Evolutionary conservation across 2,888 invertebrate species (phyloP).

Genomic region (Oasisia sp.): DNA sequence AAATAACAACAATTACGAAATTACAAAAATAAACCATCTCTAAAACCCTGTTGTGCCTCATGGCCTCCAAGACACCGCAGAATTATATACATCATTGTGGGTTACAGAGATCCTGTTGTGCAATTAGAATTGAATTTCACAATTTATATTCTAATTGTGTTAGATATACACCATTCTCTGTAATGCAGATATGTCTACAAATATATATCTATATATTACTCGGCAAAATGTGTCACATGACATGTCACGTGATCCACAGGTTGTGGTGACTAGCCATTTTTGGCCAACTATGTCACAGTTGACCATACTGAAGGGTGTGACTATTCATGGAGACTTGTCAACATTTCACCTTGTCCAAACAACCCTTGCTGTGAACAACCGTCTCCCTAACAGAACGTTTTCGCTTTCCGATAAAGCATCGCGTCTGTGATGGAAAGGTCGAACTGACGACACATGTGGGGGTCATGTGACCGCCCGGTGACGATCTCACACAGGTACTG

Average conservation of each 20-base stretch:
- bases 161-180: neutral
- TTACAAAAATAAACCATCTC: neutral
- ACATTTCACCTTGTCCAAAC: neutral
- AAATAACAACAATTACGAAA: no score
- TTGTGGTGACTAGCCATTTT: neutral
- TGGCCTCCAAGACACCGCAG: neutral
- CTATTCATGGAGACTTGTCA: neutral
- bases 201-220: neutral
- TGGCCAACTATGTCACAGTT: neutral
- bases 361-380: neutral
- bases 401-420: neutral
- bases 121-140: neutral
- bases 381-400: neutral
- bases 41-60: neutral
- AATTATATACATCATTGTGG: neutral
- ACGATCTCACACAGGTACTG: constrained; percentile 33
- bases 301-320: neutral
- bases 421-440: neutral
- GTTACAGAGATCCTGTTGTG: neutral
- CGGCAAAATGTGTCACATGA: neutral
- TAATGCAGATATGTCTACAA: neutral
- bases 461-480: constrained; percentile 36
- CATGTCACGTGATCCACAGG: neutral
- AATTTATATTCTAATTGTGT: neutral
- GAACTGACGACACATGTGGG: neutral